Base-by-base conservation (phyloP, 2,888 invertebrate genomes). In the Scotopteryx bipunctaria region DNA sequence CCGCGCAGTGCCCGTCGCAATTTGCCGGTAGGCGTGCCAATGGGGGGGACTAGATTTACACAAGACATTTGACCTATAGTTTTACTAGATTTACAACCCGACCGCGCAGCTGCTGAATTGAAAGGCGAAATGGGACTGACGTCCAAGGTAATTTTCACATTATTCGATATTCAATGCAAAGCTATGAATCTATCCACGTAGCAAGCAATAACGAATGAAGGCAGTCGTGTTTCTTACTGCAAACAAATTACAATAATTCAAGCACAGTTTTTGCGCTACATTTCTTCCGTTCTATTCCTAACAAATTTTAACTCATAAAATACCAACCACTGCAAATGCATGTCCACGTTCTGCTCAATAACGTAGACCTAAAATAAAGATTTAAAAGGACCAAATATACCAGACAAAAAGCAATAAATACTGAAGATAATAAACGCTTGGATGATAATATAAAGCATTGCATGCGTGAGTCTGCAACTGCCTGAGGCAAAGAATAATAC, bases 1-100 rank as follows among this genome's bases (percentile, higher is more conserved):
- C 38, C 58, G 77, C 77, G 73, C 79, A 74, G 55, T 61, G 64
- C 59, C 71, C 74, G 71, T 66, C 77, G 80, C 79, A 79, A 80
- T 80, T 83, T 79, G 78, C 76, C 64, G 72, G 55, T 69, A 63
- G 86, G 86, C 86, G 86, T 76, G 79, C 81, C 73, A 76, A 66
- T 66, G 67, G 71, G 69, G 63, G 72, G 71, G 42, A 58, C 61
- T 61, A 63, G 64, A 64, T 66, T 61, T 61, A 57, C 59, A 55
- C 55, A 48, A 48, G 53, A 55, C 57, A 59, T 52, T 57, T 63
- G 58, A 63, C 63, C 63, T 63, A 58, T 63, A 48, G 52, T 56
- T 48, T 35, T 29, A 47, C 55, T 40, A 43, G 50, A 51, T 52
- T 56, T 51, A 51, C 52, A 27, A 49, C 44, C 32, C 31, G 52